phyloP scores from a whole-genome alignment of 37 sponge, comb jelly and placozoan genomes.

The Bolinopsis microptera region DNA sequence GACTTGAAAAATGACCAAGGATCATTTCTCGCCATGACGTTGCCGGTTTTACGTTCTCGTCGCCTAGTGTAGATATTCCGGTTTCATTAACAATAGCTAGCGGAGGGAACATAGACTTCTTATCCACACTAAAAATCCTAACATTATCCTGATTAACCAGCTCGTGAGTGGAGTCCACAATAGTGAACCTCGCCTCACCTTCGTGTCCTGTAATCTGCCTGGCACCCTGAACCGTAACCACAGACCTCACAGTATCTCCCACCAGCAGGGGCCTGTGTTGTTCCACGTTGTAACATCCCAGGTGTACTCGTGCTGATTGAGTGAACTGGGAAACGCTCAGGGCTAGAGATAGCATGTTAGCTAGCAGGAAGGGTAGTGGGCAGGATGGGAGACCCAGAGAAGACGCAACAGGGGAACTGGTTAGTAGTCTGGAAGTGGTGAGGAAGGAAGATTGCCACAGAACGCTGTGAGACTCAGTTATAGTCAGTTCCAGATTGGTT shows the following conservation, averaged over 20 bases:
- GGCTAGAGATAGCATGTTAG: background rate
- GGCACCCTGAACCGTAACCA: background rate
- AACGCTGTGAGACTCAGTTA: background rate
- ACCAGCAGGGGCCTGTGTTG: background rate
- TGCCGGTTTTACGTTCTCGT: background rate
- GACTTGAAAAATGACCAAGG: background rate
- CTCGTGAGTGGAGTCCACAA: constrained; percentile 64
- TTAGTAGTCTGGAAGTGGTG: background rate
- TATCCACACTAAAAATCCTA: constrained; percentile 43
- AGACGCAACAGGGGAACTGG: background rate
- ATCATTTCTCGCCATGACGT: background rate
- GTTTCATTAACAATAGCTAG: background rate
- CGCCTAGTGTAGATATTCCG: background rate
- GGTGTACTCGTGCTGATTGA: background rate
- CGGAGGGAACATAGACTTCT: constrained; percentile 67
- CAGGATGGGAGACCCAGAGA: background rate
- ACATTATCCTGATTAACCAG: constrained; percentile 63
- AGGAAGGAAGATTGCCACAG: background rate
- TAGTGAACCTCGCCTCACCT: background rate
- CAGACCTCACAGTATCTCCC: background rate
- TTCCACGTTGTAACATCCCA: background rate
- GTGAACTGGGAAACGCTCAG: background rate
- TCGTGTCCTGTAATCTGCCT: background rate
- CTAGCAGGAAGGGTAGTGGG: background rate
- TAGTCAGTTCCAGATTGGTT: background rate